Evolutionary conservation across 2,888 invertebrate genomes (phyloP), one percentile per base, ranked within the genome.

Genomic region (Caenorhabditis becei): DNA sequence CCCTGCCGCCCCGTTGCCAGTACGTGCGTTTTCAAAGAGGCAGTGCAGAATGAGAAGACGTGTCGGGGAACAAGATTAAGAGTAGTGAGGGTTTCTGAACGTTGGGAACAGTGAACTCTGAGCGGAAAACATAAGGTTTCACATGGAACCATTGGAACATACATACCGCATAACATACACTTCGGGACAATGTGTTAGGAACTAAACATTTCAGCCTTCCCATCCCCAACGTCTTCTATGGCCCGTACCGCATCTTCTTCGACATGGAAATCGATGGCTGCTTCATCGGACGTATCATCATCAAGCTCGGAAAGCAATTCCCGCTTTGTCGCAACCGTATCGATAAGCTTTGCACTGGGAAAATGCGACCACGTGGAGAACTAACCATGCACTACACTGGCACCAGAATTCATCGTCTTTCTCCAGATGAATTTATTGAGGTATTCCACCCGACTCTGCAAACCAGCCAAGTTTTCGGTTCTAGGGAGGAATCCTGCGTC

Each of bases 401-500:
- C 16, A 71, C 71, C 2, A 41, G 14, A 7, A 37, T 71, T 23
- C 71, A 71, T 44, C 53, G 62, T 7, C 20, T n/a, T 14, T 41
- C 11, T 2, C 20, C 18, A 24, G 51, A 58, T 20, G 20, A 49
- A 28, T 70, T 35, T 10, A 24, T 56, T 5, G 54, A 74, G 51
- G 51, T 63, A 51, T 14, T 41, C 14, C 41, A 41, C 2, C 41
- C 14, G 41, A 14, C 2, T 14, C 14, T 41, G n/a, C n/a, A n/a
- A n/a, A n/a, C 14, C 1, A 26, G 32, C 32, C 24, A 14, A 44
- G 32, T 3, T n/a, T 26, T 24, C 3, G 4, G 0, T 23, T 65
- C 28, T 51, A 74, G 74, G 74, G 59, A 7, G 74, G 74, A 35
- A 20, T 65, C 11, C 58, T 74, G 2, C 37, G 20, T n/a, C 69